Percentiles rank a stretch among this genome's conserved stretches.
Evolutionary conservation across 2,113 vertebrate genomes (phyloP).

Genomic region (Pandion haliaetus): DNA sequence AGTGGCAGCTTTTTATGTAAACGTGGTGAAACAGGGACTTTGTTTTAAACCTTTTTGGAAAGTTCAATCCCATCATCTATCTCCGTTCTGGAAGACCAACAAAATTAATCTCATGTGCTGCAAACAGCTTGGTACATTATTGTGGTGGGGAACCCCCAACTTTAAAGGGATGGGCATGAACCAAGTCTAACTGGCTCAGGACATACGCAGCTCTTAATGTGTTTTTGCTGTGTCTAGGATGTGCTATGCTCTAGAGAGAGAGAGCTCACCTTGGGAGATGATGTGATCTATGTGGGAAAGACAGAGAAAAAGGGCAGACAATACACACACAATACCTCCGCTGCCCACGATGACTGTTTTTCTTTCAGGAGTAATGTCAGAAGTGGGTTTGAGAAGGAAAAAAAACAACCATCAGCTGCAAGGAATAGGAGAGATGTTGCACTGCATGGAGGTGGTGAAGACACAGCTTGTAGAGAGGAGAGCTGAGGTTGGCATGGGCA

Average conservation of each 20-base stretch:
- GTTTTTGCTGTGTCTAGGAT: background rate
- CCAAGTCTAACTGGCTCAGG: background rate
- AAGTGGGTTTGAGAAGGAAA: background rate
- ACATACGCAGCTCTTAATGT: fast-evolving
- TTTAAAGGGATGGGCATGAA: background rate
- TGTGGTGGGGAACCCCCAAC: background rate
- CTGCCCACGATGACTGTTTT: background rate
- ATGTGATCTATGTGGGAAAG: background rate
- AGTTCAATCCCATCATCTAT: background rate
- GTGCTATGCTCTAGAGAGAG: background rate
- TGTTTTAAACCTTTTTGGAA: background rate
- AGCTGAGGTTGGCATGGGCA: background rate
- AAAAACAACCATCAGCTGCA: background rate
- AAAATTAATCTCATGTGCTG: background rate
- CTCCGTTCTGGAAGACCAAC: background rate
- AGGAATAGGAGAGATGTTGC: background rate
- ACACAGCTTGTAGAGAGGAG: background rate
- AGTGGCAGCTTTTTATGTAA: background rate
- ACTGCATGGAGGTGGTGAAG: background rate
- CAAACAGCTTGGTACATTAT: fast-evolving
- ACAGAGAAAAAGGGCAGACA: background rate
- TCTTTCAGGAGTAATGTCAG: background rate
- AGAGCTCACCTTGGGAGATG: background rate
- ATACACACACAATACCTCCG: background rate
- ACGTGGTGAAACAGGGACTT: background rate